Conservation (phyloP, 1,140 invertebrate genomes). For the Brachionus rotundiformis region DNA sequence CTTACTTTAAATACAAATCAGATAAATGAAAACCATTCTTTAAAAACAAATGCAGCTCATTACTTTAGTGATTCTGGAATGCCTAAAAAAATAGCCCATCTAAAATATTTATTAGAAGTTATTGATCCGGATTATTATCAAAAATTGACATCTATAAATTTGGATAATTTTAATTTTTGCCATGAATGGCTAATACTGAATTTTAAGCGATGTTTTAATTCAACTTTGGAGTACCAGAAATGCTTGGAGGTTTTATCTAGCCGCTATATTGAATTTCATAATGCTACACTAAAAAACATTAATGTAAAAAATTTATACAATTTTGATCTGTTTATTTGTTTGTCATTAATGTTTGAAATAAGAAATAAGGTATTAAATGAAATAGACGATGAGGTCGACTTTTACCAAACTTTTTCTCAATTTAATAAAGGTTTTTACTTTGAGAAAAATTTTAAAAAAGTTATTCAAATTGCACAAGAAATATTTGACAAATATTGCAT, state of each 20-base stretch:
- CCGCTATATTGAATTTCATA: conserved; percentile 36
- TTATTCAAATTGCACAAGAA: background rate
- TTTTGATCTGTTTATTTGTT: conserved; percentile 46
- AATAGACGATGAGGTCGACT: background rate
- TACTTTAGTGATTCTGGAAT: conserved; percentile 46
- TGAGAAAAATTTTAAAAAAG: background rate
- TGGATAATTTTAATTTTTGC: conserved; percentile 33
- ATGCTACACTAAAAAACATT: conserved; percentile 29
- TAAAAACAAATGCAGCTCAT: conserved; percentile 43
- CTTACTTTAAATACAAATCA: conserved; percentile 29
- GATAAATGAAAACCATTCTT: background rate
- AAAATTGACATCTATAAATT: background rate
- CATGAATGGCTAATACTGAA: conserved; percentile 38
- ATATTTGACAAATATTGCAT: conserved; percentile 49
- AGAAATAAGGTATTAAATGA: background rate
- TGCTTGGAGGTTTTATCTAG: background rate
- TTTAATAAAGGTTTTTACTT: conserved; percentile 36
- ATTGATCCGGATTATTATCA: conserved; percentile 5
- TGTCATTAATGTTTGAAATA: conserved; percentile 2
- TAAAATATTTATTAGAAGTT: conserved; percentile 23
- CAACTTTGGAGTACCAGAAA: conserved; percentile 19
- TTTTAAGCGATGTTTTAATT: conserved; percentile 43
- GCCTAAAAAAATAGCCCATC: conserved; percentile 14
- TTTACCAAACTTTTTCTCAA: conserved; percentile 31
- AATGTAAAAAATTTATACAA: conserved; percentile 38